A percentile compares a stretch with the other conserved stretches of the same genome.
Evolutionary conservation across 2,113 vertebrate genomes (phyloP).

Genomic region (Lamprotornis superbus): DNA sequence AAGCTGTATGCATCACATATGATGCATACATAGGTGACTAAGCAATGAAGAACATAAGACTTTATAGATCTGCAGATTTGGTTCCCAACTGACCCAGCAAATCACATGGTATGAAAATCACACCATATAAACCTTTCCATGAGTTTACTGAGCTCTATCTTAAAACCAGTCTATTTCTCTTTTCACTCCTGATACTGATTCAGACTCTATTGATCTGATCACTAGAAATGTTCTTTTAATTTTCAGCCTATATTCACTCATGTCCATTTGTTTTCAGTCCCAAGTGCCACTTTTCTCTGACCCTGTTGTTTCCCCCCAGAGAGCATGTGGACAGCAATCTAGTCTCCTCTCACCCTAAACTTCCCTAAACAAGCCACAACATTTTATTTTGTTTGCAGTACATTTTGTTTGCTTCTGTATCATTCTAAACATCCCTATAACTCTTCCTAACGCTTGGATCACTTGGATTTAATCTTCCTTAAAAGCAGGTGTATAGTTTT

Average conservation of each 20-base stretch:
- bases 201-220: not conserved
- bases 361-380: not conserved
- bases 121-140: not conserved
- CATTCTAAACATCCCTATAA: not conserved
- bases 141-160: not conserved
- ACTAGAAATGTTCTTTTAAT: not conserved
- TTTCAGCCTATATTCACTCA: not conserved
- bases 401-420: not conserved
- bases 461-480: not conserved
- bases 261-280: not conserved
- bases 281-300: not conserved
- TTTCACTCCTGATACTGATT: not conserved
- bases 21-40: not conserved
- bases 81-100: not conserved
- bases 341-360: not conserved
- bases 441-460: not conserved
- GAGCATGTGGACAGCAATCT: not conserved
- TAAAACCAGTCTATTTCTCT: not conserved
- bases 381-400: not conserved
- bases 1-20: not conserved
- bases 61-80: not conserved
- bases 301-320: fast-evolving
- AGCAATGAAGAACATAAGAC: not conserved
- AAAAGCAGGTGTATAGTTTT: not conserved
- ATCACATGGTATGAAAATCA: not conserved